Evolutionary conservation across 2,797 vertebrate genomes (phyloP).

Genomic region (Hydrophis major): DNA sequence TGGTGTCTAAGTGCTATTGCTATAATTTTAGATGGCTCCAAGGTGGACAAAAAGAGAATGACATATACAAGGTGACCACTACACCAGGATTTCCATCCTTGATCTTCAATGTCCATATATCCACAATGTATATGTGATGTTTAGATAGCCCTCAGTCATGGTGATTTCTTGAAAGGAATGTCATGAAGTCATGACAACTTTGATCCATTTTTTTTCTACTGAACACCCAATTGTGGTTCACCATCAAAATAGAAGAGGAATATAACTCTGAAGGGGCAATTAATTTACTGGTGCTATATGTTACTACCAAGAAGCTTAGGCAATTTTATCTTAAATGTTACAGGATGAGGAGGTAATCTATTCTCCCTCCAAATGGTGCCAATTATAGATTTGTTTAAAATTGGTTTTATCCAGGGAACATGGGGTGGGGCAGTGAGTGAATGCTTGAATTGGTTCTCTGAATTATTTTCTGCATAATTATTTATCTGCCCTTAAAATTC

Average conservation of each 20-base stretch:
- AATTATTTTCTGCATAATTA: constrained; percentile 28
- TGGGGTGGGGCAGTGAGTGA: background rate
- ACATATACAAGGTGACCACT: background rate
- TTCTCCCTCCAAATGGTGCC: background rate
- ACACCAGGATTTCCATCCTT: background rate
- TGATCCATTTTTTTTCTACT: background rate
- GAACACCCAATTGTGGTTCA: background rate
- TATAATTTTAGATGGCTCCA: background rate
- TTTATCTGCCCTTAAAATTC: constrained; percentile 14
- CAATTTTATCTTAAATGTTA: background rate
- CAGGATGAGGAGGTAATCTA: background rate
- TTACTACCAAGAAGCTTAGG: background rate
- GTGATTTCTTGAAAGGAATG: background rate
- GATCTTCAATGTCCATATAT: background rate
- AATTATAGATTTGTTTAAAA: constrained; percentile 17
- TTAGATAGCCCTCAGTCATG: background rate
- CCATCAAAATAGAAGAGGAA: background rate
- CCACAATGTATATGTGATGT: background rate
- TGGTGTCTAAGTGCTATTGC: background rate
- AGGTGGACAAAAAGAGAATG: background rate
- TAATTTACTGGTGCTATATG: background rate
- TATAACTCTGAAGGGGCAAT: background rate
- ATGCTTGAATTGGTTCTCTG: background rate
- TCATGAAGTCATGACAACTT: background rate
- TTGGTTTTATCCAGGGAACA: constrained; percentile 1